Evolutionary conservation across 1,140 invertebrate species (phyloP), one percentile per base, ranked within the genome.

Genomic region (Druon quercuslanigerum): DNA sequence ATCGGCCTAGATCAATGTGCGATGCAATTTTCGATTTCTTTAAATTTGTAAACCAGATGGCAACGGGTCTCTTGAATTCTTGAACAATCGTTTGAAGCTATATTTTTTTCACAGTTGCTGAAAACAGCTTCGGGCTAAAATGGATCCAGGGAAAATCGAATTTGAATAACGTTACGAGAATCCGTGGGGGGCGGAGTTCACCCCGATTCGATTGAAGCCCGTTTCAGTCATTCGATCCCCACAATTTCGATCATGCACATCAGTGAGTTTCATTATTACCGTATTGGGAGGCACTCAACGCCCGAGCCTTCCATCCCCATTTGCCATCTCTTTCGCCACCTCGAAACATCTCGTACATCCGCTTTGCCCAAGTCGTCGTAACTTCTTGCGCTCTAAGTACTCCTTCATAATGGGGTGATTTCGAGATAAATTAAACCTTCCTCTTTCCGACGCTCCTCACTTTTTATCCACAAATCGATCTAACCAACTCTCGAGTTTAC

Each of bases 241-340:
- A 79, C 83, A 77, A 87, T 89, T 90, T 89, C 87, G 85, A 89
- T 89, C 88, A 89, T 87, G 84, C 88, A 87, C 86, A 84, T 87
- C 84, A 80, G 79, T 86, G 84, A 84, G 82, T 90, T 88, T 88
- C 83, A 85, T 89, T 88, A 90, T 90, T 88, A 84, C 84, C 76
- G 81, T 87, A 89, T 89, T 88, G 83, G 79, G 74, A 82, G 76
- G 72, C 83, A 66, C 60, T 66, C 60, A 66, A 66, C 60, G 60
- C 60, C 60, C 57, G 20, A 66, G 20, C 57, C 13, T 66, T 25
- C 33, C 60, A 40, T 66, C 60, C 60, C 60, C n/a, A 40, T 66
- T 66, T 66, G 9, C 60, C 60, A 66, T 40, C 60, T 46, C 60
- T 40, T 66, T 66, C 20, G 6, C 60, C 25, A 66, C 60, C 33